Evolutionary conservation across 2,113 vertebrate species (phyloP).

Genomic region (Loxodonta africana): DNA sequence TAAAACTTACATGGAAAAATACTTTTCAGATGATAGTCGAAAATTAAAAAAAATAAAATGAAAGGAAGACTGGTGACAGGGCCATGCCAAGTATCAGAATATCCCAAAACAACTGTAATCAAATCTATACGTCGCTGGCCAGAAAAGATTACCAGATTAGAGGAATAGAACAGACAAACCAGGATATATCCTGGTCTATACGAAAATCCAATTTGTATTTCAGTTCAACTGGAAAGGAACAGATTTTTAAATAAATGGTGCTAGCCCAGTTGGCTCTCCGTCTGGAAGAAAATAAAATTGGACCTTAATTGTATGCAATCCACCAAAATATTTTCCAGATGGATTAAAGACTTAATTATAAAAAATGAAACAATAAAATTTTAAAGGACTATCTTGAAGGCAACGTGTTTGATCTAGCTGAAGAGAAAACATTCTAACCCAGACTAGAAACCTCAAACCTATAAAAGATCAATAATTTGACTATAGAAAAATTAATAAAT

Average conservation of each 20-base stretch:
- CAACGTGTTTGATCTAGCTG: not conserved
- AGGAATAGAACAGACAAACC: not conserved
- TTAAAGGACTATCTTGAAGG: not conserved
- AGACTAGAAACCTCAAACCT: not conserved
- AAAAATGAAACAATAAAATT: not conserved
- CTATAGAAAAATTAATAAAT: not conserved
- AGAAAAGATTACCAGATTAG: not conserved
- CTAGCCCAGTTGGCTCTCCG: not conserved
- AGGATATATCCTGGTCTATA: not conserved
- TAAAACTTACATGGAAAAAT: not conserved
- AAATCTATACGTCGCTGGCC: not conserved
- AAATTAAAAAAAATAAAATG: not conserved
- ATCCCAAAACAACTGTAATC: not conserved
- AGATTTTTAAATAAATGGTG: not conserved
- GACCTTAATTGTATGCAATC: not conserved
- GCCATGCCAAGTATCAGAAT: not conserved
- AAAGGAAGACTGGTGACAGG: not conserved
- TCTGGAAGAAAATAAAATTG: not conserved
- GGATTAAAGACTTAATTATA: not conserved
- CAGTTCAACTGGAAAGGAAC: not conserved
- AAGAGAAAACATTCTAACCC: not conserved
- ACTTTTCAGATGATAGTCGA: not conserved
- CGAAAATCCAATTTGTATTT: not conserved
- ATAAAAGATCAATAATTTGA: not conserved
- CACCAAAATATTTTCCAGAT: not conserved